phyloP scores from a whole-genome alignment of 1,140 invertebrate genomes.

The Nomia melanderi region DNA sequence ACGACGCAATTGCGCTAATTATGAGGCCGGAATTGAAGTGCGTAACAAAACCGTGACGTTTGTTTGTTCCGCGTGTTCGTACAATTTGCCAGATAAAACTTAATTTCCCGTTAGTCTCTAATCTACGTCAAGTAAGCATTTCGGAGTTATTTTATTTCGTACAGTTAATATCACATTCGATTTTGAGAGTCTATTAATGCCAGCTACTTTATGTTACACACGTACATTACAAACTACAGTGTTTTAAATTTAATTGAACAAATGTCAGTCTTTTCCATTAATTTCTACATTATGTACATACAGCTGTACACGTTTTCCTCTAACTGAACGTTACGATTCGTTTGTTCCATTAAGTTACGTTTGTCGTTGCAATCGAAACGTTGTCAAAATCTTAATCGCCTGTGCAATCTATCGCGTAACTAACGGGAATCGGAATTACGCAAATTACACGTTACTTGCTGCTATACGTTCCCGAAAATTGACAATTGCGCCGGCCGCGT shows the following conservation, averaged over 20 bases:
- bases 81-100: not conserved
- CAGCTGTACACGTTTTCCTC: no score
- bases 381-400: not conserved
- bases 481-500: conserved; percentile 13
- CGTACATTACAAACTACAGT: no score
- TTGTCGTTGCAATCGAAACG: not conserved
- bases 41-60: not conserved
- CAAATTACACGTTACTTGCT: not conserved
- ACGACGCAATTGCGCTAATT: not conserved
- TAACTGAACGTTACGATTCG: not conserved
- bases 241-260: conserved; percentile 17
- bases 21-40: not conserved
- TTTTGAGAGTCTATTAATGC: not conserved
- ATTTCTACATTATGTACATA: not conserved
- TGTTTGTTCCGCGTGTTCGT: no score
- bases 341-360: not conserved
- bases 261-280: conserved; percentile 15
- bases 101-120: not conserved
- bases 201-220: not conserved
- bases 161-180: not conserved
- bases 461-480: conserved; percentile 6
- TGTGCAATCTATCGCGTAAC: not conserved
- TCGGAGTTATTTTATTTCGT: not conserved
- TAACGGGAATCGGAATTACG: no score
- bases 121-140: not conserved